Evolutionary conservation across 1,140 invertebrate species (phyloP), one percentile per base, ranked within the genome.

Genomic region (Drosophila repleta): DNA sequence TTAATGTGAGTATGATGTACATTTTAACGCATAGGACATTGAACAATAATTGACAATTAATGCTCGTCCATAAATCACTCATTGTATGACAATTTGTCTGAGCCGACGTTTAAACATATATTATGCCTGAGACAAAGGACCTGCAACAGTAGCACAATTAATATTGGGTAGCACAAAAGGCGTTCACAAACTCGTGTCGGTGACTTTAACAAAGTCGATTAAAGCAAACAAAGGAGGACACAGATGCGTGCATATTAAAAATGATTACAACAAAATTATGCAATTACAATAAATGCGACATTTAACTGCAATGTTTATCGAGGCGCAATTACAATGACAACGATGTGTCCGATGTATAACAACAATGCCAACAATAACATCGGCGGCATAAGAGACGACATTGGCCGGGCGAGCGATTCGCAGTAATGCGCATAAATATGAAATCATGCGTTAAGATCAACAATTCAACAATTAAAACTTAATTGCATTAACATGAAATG

Each of bases 381-480:
- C 20, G 37, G 20, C 56, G 58, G 8, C 69, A 60, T 65, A 49
- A 63, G 76, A 67, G 78, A 79, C 46, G 76, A 74, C 70, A 53
- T 57, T 65, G 64, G 60, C 58, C 45, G 60, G 60, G 21, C 46
- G 52, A 35, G 60, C 74, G 78, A 82, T 82, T 88, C 83, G 66
- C 83, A 88, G 83, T 88, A 88, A 89, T 88, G 76, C 83, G 84
- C 69, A 89, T 88, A 88, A 88, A 88, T 88, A 88, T 88, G 83
- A 88, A 88, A 88, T 88, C 83, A 88, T 88, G 83, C 83, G 84
- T 88, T 88, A 88, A 88, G 84, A 88, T 88, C 83, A 88, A 88
- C 83, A 88, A 88, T 88, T 88, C 84, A 88, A 88, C 83, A 88
- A 88, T 88, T 88, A 88, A 88, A 88, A 88, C 83, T 83, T 88